A percentile compares a stretch with the other conserved stretches of the same genome.
Evolutionary conservation across 2,888 invertebrate genomes (phyloP).

Genomic region (Augiades crinisus): DNA sequence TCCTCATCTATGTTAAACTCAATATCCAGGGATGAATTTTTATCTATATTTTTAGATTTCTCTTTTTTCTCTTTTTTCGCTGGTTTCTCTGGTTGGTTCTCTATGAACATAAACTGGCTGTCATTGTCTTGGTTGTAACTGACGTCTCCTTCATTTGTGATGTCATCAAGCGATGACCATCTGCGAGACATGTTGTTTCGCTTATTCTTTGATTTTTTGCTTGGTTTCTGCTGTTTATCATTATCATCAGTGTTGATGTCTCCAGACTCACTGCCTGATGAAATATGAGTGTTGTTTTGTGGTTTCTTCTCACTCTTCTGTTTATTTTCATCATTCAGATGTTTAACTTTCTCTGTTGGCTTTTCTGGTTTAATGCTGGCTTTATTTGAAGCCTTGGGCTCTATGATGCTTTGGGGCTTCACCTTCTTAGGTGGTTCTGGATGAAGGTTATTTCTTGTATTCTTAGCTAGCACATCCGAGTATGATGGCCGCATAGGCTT

Average conservation of each 20-base stretch:
- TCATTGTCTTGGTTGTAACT: constrained; percentile 54
- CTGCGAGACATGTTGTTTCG: constrained; percentile 71
- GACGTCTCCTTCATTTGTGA: constrained; percentile 64
- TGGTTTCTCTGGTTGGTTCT: constrained; percentile 63
- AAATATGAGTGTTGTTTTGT: constrained; percentile 51
- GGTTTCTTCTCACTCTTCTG: constrained; percentile 65
- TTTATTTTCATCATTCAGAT: constrained; percentile 56
- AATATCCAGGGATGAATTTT: constrained; percentile 48
- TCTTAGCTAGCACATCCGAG: constrained; percentile 91
- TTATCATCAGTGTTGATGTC: constrained; percentile 68
- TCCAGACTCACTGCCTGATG: constrained; percentile 76
- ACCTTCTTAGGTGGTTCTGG: constrained; percentile 72
- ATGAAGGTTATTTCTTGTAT: constrained; percentile 72
- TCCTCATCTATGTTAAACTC: constrained; percentile 59
- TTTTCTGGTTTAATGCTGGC: constrained; percentile 64
- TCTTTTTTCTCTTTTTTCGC: constrained; percentile 63
- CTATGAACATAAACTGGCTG: constrained; percentile 74
- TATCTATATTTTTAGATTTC: constrained; percentile 53
- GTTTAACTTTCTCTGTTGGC: constrained; percentile 46
- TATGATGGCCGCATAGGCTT: constrained; percentile 93
- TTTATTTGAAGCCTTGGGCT: constrained; percentile 60
- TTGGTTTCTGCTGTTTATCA: constrained; percentile 62
- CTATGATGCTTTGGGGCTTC: constrained; percentile 61
- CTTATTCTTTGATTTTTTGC: constrained; percentile 69
- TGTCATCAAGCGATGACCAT: constrained; percentile 83